Conservation (phyloP, 2,113 vertebrate species). For the Haemorhous mexicanus region DNA sequence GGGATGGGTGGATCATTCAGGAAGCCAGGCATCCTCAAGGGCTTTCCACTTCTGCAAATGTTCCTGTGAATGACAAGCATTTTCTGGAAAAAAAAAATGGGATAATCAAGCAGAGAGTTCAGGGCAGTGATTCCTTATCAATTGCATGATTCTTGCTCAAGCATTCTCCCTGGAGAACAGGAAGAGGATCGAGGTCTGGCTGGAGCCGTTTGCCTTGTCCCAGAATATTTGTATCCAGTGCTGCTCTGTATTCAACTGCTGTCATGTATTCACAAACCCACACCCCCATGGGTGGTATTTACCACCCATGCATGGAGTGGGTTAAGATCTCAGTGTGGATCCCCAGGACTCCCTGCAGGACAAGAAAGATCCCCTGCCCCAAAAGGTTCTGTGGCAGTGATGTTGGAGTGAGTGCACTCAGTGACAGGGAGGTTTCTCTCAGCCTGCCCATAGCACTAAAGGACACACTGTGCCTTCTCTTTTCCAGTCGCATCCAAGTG, state of each 20-base stretch:
- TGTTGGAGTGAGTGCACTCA: fast-evolving
- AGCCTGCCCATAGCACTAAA: background rate
- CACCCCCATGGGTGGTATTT: background rate
- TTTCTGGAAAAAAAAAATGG: background rate
- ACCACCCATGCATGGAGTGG: background rate
- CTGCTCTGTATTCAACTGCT: too few species aligned
- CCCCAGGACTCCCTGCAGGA: background rate
- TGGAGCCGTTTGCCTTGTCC: background rate
- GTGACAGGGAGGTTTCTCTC: background rate
- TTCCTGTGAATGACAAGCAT: background rate
- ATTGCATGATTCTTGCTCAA: background rate
- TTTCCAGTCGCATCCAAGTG: constrained; percentile 32
- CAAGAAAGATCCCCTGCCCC: background rate
- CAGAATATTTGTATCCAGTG: background rate
- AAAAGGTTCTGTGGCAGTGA: fast-evolving
- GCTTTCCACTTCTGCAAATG: background rate
- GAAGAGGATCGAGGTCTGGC: background rate
- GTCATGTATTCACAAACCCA: background rate
- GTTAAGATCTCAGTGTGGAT: background rate
- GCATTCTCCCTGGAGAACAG: background rate
- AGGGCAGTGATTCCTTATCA: background rate
- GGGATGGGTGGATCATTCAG: background rate
- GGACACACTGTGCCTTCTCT: background rate
- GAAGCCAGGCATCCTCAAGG: background rate
- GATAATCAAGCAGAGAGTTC: background rate